These are phyloP conservation scores for Bombus waltoni DNA, from an alignment of 1,140 invertebrate genomes.

Conservation along the genomic window DNA sequence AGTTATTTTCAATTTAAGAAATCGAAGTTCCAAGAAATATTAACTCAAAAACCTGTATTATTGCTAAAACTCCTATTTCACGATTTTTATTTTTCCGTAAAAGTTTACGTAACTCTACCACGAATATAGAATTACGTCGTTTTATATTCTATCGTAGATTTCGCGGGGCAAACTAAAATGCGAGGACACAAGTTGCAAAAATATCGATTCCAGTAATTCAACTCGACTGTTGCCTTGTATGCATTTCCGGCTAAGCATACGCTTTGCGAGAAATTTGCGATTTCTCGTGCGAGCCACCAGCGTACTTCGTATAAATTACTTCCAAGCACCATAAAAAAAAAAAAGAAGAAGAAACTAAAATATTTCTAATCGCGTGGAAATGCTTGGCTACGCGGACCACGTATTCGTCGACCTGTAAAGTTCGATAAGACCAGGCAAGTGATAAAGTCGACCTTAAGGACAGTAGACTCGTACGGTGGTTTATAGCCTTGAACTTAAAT, in stretches of 20 bases:
- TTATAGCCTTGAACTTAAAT: slow-evolving; percentile 50
- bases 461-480: slow-evolving; percentile 50
- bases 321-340: neutral
- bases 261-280: neutral
- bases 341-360: slow-evolving; percentile 20
- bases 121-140: neutral
- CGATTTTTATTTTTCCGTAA: neutral
- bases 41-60: neutral
- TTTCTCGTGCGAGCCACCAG: neutral
- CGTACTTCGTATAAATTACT: neutral
- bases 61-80: neutral
- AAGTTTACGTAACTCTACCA: neutral
- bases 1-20: neutral
- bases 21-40: neutral
- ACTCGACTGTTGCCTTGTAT: neutral
- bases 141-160: neutral
- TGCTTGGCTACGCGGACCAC: slow-evolving; percentile 18
- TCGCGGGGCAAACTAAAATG: neutral
- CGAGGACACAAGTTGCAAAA: neutral
- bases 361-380: slow-evolving; percentile 52
- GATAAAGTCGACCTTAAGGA: slow-evolving; percentile 67
- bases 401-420: slow-evolving; percentile 71
- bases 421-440: slow-evolving; percentile 70
- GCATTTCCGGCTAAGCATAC: neutral
- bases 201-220: neutral